Conservation (phyloP, 2,888 invertebrate genomes). For the Eupsilia transversa region DNA sequence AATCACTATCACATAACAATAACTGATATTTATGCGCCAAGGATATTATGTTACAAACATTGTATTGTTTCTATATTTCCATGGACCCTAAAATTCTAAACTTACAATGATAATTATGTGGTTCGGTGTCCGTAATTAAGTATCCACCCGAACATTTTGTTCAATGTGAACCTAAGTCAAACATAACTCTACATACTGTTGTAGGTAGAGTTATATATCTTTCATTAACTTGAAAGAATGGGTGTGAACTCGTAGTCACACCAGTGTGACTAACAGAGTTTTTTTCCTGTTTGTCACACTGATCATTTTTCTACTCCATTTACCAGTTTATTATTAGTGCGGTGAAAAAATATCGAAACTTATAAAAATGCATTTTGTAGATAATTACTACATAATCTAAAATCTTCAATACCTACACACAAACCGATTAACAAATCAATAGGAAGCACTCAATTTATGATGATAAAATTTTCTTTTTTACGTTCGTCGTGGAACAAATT, state of each 20-base stretch:
- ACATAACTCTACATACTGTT: too few relatives aligned
- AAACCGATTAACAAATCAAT: constrained; percentile 32
- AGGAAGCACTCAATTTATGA: constrained; percentile 17
- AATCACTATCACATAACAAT: background rate
- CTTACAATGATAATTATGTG: too few relatives aligned
- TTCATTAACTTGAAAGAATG: background rate
- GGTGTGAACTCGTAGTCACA: too few relatives aligned
- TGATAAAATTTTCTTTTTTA: constrained; percentile 5
- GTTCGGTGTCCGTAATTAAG: background rate
- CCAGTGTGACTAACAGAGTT: too few relatives aligned
- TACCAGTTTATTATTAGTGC: too few relatives aligned
- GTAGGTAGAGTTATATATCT: too few relatives aligned
- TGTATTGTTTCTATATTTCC: background rate
- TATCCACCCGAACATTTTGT: background rate
- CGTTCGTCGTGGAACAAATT: constrained; percentile 35
- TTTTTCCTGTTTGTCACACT: too few relatives aligned
- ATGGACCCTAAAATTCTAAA: background rate
- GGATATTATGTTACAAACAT: background rate
- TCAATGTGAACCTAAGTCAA: background rate
- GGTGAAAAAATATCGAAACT: too few relatives aligned
- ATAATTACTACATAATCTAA: too few relatives aligned
- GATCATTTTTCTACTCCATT: too few relatives aligned
- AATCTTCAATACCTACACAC: background rate
- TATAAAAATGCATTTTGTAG: too few relatives aligned
- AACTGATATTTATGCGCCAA: background rate